Base-by-base conservation (phyloP, 1,140 invertebrate genomes). In the Trichogramma pretiosum region DNA sequence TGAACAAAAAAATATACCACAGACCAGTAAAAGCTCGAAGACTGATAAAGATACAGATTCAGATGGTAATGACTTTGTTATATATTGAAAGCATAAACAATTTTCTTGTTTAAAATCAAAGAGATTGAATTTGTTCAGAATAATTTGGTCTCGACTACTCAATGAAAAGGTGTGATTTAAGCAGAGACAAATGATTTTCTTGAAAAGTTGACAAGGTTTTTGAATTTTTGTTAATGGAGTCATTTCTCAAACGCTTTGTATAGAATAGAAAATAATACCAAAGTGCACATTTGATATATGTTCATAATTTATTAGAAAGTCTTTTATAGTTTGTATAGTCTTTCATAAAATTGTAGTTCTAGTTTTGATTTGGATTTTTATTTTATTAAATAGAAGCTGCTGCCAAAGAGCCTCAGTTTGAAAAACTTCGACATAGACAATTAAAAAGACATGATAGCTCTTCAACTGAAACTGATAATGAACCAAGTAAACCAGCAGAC, bases 371-470 rank as follows among this genome's bases (percentile, higher is more conserved):
- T 18, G 28, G 36, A 36, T 26, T 13, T 26, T 21, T 24, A 38
- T 70, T 61, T 65, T n/a, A n/a, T n/a, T n/a, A n/a, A n/a, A n/a
- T n/a, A n/a, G 58, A 62, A 70, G 67, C 67, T 63, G 64, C 67
- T 54, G 62, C 62, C 56, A 63, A 70, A 60, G 64, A 68, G 60
- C 64, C 67, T 68, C 63, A 68, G 54, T 67, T 68, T 52, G 61
- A 58, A 33, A 67, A 68, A 58, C 57, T 68, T 54, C 62, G 63
- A 49, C 63, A 65, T 57, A 64, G 64, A 53, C 57, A 57, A 56
- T 62, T 70, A 54, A 73, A 70, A 57, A 71, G 70, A 60, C 67
- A 65, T 54, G 67, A 74, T 61, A 74, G 71, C 59, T 76, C 72
- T 42, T 74, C 73, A 22, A 74, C 70, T 47, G 72, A 75, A 49